Base-by-base conservation (phyloP, 2,113 vertebrate species). In the Trematocara stigmaticum region DNA sequence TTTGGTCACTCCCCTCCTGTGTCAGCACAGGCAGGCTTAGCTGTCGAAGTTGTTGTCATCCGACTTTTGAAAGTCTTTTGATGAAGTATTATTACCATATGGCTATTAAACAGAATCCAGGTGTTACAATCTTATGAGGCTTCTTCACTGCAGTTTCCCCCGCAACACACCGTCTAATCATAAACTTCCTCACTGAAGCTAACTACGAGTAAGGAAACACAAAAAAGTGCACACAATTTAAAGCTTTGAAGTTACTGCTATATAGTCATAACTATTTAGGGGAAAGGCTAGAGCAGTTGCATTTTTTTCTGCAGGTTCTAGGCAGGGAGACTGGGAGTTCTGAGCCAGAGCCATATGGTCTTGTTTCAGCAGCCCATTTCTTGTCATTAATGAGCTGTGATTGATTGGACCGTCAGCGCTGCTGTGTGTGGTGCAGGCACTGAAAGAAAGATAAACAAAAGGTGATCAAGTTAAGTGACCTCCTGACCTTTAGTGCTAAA, bases 311-410 rank as follows among this genome's bases (percentile, higher is more conserved):
- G 57, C 51, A 84, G 51, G 52, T 88, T 87, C 85, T 71, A 86
- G 57, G 86, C 71, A 78, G 82, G 80, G 71, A 84, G 47, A 59
- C 51, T 76, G 64, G 69, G 53, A 89, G 88, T 87, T 78, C 81
- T 55, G 84, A 87, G 91, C 78, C 76, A 34, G 20, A 88, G 93
- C 94, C 95, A 95, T 95, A 94, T 95, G 94, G 91, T 93, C 88
- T 78, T 85, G 82, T 93, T 94, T 85, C 91, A 90, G 92, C 82
- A 86, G 85, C 86, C 84, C 90, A 88, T 91, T 93, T 92, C 89
- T 83, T 89, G 90, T 92, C 95, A 92, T 95, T 95, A 95, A 96
- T 89, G 92, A 95, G 94, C 91, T 93, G 81, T 94, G 95, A 96
- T 95, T 92, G 94, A 96, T 94, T 88, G 89, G 87, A 81, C 78